Conservation (phyloP, 2,888 invertebrate genomes). For the Hirtodrosophila trivittata region DNA sequence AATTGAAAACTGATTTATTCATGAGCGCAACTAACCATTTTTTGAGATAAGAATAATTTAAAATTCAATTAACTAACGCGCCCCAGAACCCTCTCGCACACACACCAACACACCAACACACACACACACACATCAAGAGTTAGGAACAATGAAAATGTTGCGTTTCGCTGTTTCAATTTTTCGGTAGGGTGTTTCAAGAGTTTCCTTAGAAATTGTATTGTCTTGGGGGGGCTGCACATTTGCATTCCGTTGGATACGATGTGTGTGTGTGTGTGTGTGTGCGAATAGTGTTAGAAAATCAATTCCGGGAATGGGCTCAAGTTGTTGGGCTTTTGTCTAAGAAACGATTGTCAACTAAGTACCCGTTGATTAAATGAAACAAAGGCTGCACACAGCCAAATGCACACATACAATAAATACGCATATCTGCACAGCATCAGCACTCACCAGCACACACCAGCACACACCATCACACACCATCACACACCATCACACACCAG, state of each 20-base stretch:
- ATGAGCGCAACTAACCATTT: conserved; percentile 64
- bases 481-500: conserved; percentile 3
- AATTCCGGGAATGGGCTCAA: conserved; percentile 33
- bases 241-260: conserved; percentile 13
- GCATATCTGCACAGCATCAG: conserved; percentile 6
- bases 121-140: not conserved
- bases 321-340: conserved; percentile 50
- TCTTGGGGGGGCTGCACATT: conserved; percentile 17
- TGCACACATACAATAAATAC: not conserved
- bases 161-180: too few relatives aligned
- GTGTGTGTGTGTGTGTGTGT: not conserved
- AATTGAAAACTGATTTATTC: conserved; percentile 77
- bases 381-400: conserved; percentile 47
- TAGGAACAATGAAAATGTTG: not conserved
- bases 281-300: conserved; percentile 34
- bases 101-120: not conserved
- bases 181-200: not conserved
- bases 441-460: conserved; percentile 2
- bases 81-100: conserved; percentile 1
- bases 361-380: conserved; percentile 67
- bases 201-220: not conserved
- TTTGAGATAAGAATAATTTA: conserved; percentile 66
- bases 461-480: conserved; percentile 24
- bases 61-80: conserved; percentile 71
- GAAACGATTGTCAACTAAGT: conserved; percentile 55